A percentile compares a stretch with the other conserved stretches of the same genome.
Evolutionary conservation across 1,140 invertebrate species (phyloP).

Genomic region (Sinella curviseta): DNA sequence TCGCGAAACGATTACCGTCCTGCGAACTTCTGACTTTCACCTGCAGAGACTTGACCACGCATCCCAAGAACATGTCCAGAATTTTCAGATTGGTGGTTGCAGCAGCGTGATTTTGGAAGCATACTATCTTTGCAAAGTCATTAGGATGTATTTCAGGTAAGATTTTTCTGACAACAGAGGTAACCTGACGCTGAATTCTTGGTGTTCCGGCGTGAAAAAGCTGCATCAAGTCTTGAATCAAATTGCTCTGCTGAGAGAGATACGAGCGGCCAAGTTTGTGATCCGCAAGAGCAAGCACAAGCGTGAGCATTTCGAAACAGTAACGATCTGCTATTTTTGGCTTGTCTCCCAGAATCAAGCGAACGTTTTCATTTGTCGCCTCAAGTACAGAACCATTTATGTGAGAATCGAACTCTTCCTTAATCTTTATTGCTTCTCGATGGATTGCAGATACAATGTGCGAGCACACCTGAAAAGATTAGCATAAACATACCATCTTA

Average conservation of each 20-base stretch:
- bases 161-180: slow-evolving; percentile 69
- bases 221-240: slow-evolving; percentile 81
- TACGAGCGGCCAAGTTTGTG: slow-evolving; percentile 86
- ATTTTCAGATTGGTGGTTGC: slow-evolving; percentile 55
- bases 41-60: slow-evolving; percentile 81
- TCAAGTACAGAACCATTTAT: slow-evolving; percentile 47
- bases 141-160: slow-evolving; percentile 77
- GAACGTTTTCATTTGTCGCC: slow-evolving; percentile 43
- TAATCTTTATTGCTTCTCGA: slow-evolving; percentile 77
- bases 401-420: slow-evolving; percentile 82
- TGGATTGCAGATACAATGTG: slow-evolving; percentile 92
- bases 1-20: slow-evolving; percentile 42
- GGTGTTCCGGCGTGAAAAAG: slow-evolving; percentile 91
- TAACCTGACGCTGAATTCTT: slow-evolving; percentile 85
- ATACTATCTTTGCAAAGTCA: slow-evolving; percentile 66
- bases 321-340: slow-evolving; percentile 75
- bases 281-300: slow-evolving; percentile 89
- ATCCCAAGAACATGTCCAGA: slow-evolving; percentile 81
- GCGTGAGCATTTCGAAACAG: slow-evolving; percentile 95
- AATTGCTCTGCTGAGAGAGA: slow-evolving; percentile 80
- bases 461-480: slow-evolving; percentile 70
- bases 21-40: slow-evolving; percentile 67
- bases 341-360: slow-evolving; percentile 49
- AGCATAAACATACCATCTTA: background rate
- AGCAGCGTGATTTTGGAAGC: slow-evolving; percentile 58